Base-by-base conservation (phyloP, 2,797 vertebrate species). In the Psittacula echo region DNA sequence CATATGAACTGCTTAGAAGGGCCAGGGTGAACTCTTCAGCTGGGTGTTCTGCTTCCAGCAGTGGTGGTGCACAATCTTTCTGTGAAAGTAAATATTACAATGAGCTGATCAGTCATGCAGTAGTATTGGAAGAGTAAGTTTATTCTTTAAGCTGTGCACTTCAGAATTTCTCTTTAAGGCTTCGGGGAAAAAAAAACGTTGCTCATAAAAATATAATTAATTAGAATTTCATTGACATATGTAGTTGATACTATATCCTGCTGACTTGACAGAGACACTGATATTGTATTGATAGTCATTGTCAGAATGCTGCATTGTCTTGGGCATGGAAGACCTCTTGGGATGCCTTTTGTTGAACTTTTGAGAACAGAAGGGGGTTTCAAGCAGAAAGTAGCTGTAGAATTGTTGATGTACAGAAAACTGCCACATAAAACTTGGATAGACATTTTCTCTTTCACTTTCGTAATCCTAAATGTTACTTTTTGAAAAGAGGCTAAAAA, bases 401-500 rank as follows among this genome's bases (percentile, higher is more conserved):
- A 82, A 54, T 53, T 82, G 61, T 86, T 73, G 54, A 86, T 1
- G 1, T 42, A 13, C 24, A 45, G 61, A 70, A 79, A 45, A 42
- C 84, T 51, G 47, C 32, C 58, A 60, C 60, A 23, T 67, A 89
- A 66, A 92, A 93, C 74, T 79, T 81, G 29, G 34, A 30, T 15
- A 84, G 68, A 70, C 29, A 56, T 89, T 73, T 93, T 71, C 7
- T 53, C 39, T 87, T 89, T 83, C 58, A 45, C 20, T 93, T 85
- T 29, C n/a, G 21, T 94, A 94, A 92, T 91, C 68, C 53, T 74
- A 80, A 87, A 54, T 87, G 61, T 87, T 95, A 79, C 68, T 89
- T 87, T 51, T 77, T 76, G 32, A 91, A 73, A 90, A 91, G 87
- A 93, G 51, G 54, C 82, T 94, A 76, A 89, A 87, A 89, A 88